Evolutionary conservation across 2,797 vertebrate genomes (phyloP).

Genomic region (Microchirus variegatus): DNA sequence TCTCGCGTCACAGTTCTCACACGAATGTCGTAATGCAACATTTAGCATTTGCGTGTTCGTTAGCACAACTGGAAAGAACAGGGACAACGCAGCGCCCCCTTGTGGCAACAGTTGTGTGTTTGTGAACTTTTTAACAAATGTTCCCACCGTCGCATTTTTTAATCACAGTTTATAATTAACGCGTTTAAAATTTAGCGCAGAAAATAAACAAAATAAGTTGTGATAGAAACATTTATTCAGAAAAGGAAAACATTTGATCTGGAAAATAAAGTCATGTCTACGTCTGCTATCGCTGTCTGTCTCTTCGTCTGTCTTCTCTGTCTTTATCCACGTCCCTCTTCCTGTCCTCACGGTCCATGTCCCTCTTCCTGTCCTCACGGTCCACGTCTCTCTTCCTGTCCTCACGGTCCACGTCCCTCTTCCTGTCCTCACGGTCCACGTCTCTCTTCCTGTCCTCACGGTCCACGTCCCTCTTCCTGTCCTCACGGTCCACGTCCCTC

Average conservation of each 20-base stretch:
- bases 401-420: not conserved
- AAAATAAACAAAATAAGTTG: too few relatives aligned
- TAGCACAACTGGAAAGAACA: too few relatives aligned
- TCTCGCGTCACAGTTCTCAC: too few relatives aligned
- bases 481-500: conserved; percentile 4
- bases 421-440: not conserved
- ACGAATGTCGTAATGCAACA: too few relatives aligned
- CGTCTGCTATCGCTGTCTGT: not conserved
- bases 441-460: conserved; percentile 28
- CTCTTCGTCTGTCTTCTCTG: conserved; percentile 13
- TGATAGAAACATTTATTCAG: too few relatives aligned
- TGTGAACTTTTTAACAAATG: too few relatives aligned
- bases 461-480: not conserved
- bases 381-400: not conserved
- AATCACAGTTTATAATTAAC: too few relatives aligned
- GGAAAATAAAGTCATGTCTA: not conserved
- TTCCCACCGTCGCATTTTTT: too few relatives aligned
- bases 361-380: conserved; percentile 4
- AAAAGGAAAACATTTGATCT: not conserved
- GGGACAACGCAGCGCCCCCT: too few relatives aligned
- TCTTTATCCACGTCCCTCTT: not conserved
- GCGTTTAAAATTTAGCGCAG: too few relatives aligned
- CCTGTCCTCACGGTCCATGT: conserved; percentile 11
- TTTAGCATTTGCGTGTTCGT: too few relatives aligned
- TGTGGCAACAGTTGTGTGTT: too few relatives aligned